A percentile compares a stretch with the other conserved stretches of the same genome.
These are phyloP conservation scores for Corydoras maculifer DNA, from an alignment of 2,113 vertebrate genomes.

Conservation along the genomic window DNA sequence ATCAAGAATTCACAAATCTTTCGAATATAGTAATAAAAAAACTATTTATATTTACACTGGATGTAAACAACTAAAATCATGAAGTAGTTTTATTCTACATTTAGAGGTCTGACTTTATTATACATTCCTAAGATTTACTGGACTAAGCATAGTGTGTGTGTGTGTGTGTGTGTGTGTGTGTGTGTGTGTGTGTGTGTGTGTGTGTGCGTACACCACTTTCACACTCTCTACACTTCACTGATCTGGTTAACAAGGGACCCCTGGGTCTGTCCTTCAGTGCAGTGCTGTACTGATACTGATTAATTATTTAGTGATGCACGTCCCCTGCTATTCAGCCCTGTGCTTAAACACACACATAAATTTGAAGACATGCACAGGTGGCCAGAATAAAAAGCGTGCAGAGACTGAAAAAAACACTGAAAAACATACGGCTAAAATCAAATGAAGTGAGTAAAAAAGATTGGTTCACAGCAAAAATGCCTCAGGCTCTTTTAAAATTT, in stretches of 20 bases:
- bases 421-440: no score
- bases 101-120: no score
- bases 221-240: slow-evolving; percentile 36
- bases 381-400: not conserved
- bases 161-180: slow-evolving; percentile 28
- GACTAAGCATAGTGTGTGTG: not conserved
- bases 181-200: not conserved
- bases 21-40: no score
- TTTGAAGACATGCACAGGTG: not conserved
- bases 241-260: slow-evolving; percentile 40
- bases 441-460: not conserved
- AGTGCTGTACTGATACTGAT: slow-evolving; percentile 31
- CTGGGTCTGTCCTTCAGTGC: slow-evolving; percentile 26
- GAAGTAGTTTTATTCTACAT: no score
- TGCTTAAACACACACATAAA: slow-evolving; percentile 13
- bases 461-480: not conserved
- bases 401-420: no score
- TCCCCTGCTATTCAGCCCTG: slow-evolving; percentile 11
- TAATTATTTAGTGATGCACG: slow-evolving; percentile 40
- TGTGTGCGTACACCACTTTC: not conserved
- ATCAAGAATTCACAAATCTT: no score
- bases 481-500: not conserved
- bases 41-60: no score
- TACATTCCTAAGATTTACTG: no score
- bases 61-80: no score